These are phyloP conservation scores for Catocala sponsa DNA, from an alignment of 2,888 invertebrate genomes.

Conservation along the genomic window DNA sequence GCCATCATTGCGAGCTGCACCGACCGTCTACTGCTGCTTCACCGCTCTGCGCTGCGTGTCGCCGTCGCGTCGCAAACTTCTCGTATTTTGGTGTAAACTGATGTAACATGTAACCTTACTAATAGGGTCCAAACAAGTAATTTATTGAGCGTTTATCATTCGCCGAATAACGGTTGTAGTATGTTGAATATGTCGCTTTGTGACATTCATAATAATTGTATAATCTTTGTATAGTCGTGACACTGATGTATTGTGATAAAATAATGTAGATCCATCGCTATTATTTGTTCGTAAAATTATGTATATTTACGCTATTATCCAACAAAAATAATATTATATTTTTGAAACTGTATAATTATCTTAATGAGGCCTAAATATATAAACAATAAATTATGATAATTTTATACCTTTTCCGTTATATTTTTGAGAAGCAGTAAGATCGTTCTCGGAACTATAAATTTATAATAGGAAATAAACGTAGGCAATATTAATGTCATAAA, in stretches of 20 bases:
- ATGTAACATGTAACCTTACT: constrained; percentile 48
- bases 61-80: constrained; percentile 53
- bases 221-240: constrained; percentile 25
- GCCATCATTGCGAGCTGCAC: neutral
- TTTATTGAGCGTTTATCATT: constrained; percentile 48
- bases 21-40: neutral
- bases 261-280: constrained; percentile 29
- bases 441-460: constrained; percentile 64
- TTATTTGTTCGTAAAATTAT: constrained; percentile 27
- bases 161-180: constrained; percentile 33
- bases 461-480: constrained; percentile 66
- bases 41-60: neutral
- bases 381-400: constrained; percentile 53
- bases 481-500: constrained; percentile 64
- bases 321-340: constrained; percentile 26
- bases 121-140: constrained; percentile 52
- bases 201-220: constrained; percentile 25
- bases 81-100: constrained; percentile 62
- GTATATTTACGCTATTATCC: constrained; percentile 18
- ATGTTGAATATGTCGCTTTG: constrained; percentile 16
- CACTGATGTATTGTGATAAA: constrained; percentile 23
- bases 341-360: constrained; percentile 35
- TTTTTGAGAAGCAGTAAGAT: constrained; percentile 61
- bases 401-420: constrained; percentile 58
- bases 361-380: constrained; percentile 46